Base-by-base conservation (phyloP, 2,113 vertebrate species). In the Dipodomys merriami region DNA sequence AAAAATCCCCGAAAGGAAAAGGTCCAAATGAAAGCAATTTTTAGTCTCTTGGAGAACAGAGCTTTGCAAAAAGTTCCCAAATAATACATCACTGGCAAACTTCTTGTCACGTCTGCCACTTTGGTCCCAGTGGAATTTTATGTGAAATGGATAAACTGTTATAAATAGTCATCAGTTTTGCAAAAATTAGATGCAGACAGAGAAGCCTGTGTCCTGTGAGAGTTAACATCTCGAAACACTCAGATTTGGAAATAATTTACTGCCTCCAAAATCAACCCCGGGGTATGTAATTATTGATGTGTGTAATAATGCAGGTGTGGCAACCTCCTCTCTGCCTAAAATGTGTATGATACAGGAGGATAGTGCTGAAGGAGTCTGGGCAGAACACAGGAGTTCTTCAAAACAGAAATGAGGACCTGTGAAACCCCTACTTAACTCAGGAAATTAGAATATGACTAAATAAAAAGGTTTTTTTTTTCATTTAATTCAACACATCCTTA, bases 111-210 rank as follows among this genome's bases (percentile, higher is more conserved):
- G 60, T 72, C 80, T 88, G 83, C 88, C 72, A 68, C 86, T 91
- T 91, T 23, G 1, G 30, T 91, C 91, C 89, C 53, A 5, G 76
- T 20, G 68, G 96, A 93, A 93, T 86, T 88, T 39, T 11, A 90
- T 83, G 91, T 76, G 83, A 10, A 10, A 88, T 95, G 86, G 89
- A 82, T 80, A 86, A 95, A 94, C 25, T 65, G 91, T 89, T 95
- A 73, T 91, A 90, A 96, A 95, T 95, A 94, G 92, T 88, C 29
- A 93, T 39, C 0, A 0, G 80, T 76, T 92, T 94, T 76, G 76
- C 83, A 94, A 86, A 96, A 94, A 94, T 90, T 73, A 69, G 20
- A 64, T 88, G n/a, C 91, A 77, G 86, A 72, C 49, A 77, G 80
- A 93, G 67, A 84, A 77, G 62, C 25, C 1, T 39, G 68, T 77